A percentile compares a stretch with the other conserved stretches of the same genome.
phyloP scores from a whole-genome alignment of 2,888 invertebrate genomes.

The Thera britannica region DNA sequence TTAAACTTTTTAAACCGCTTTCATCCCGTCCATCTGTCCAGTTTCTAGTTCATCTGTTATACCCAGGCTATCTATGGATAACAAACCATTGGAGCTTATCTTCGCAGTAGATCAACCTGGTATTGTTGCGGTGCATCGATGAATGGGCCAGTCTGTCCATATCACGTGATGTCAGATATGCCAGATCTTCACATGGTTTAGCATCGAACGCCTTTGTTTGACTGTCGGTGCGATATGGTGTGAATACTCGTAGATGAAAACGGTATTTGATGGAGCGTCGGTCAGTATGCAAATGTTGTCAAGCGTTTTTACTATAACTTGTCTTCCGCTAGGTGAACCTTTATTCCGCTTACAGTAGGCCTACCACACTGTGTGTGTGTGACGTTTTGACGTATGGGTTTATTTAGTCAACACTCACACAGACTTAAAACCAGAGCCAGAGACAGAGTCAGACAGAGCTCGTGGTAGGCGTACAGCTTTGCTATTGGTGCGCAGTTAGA shows the following conservation, averaged over 20 bases:
- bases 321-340: too few relatives aligned
- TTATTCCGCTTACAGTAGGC: too few relatives aligned
- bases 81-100: constrained; percentile 31
- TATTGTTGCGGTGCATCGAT: constrained; percentile 37
- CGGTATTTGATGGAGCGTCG: constrained; percentile 24
- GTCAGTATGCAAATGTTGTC: constrained; percentile 18
- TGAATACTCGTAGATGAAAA: constrained; percentile 31
- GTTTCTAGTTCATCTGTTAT: constrained; percentile 27
- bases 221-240: constrained; percentile 33
- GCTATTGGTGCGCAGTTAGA: too few relatives aligned
- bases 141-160: constrained; percentile 38
- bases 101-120: constrained; percentile 31
- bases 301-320: not conserved
- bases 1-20: not conserved
- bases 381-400: too few relatives aligned
- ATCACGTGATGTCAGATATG: constrained; percentile 36
- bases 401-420: too few relatives aligned
- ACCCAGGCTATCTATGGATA: constrained; percentile 15
- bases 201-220: constrained; percentile 37
- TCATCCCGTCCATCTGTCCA: constrained; percentile 6
- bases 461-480: too few relatives aligned
- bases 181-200: constrained; percentile 40
- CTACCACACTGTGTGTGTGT: too few relatives aligned
- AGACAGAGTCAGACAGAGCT: too few relatives aligned
- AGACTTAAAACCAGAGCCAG: too few relatives aligned